Base-by-base conservation (phyloP, 2,888 invertebrate genomes). In the Morpho achilles region DNA sequence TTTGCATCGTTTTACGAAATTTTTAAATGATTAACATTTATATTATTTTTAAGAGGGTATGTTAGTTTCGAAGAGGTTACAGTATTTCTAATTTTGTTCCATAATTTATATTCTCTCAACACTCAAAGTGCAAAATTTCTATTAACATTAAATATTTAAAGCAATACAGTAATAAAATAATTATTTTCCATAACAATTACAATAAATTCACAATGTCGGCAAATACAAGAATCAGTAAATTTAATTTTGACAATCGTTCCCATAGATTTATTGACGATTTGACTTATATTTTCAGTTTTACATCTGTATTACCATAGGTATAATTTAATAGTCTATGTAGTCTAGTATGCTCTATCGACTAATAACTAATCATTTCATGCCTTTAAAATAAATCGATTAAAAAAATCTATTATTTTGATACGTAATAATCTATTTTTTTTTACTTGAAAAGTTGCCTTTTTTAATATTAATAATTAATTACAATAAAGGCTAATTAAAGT, bases 1-100 rank as follows among this genome's bases (percentile, higher is more conserved):
- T 89, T 70, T 88, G 85, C 89, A 89, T 89, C n/a, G 42, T 61
- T 57, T 7, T 32, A 45, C 41, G 9, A 5, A 32, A 32, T 32
- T 32, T 23, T 32, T 32, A 32, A 32, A 32, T 32, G 3, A 32
- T 5, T 32, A 32, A 10, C 10, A 51, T 52, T 53, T 48, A 43
- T 40, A n/a, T 7, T 39, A 23, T 23, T 54, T 49, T 32, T 53
- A 53, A 56, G 40, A 50, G 59, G 53, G 51, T 62, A 54, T 48
- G 39, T 59, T 51, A 47, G 32, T 54, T 41, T 45, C n/a, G 49
- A 51, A 39, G 32, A 61, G 63, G 63, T 63, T 63, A 63, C 43
- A 46, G 53, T 49, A 56, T 48, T 54, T 23, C 49, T 56, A 45
- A 57, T 47, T 55, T 39, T 47, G 44, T 61, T 57, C 47, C 50